phyloP scores from a whole-genome alignment of 2,113 vertebrate species.

The Hippoglossus stenolepis region DNA sequence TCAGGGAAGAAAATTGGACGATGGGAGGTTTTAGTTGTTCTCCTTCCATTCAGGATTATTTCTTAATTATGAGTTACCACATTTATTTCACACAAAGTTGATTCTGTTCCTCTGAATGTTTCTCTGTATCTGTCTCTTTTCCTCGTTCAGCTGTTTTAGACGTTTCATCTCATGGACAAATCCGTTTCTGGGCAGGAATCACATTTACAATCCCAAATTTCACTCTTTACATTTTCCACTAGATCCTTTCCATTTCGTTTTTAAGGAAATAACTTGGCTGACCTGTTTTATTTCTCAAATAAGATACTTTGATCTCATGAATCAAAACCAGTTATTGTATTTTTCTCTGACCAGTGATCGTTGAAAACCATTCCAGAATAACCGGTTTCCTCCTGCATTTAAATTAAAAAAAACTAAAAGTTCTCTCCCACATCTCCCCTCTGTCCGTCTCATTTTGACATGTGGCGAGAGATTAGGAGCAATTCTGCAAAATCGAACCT shows the following conservation, averaged over 20 bases:
- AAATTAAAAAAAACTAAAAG: not conserved
- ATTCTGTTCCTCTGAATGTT: conserved; percentile 33
- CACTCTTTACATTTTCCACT: not conserved
- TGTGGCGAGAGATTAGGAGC: too few relatives aligned
- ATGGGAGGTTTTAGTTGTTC: not conserved
- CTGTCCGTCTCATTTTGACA: not conserved
- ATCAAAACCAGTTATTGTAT: not conserved
- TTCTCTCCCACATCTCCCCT: not conserved
- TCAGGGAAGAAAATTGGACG: conserved; percentile 59
- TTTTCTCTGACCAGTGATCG: not conserved
- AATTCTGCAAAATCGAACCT: conserved; percentile 7
- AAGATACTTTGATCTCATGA: not conserved
- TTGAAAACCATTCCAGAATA: not conserved
- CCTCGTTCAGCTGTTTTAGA: not conserved
- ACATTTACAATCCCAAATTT: not conserved
- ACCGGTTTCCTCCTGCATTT: not conserved
- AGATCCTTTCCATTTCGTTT: not conserved
- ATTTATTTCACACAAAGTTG: conserved; percentile 12
- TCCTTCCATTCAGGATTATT: not conserved
- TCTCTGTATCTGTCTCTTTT: conserved; percentile 1
- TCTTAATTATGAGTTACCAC: not conserved
- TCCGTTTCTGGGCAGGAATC: not conserved
- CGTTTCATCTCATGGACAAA: not conserved
- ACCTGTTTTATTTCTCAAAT: too few relatives aligned
- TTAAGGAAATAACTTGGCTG: not conserved